Base-by-base conservation (phyloP, 2,888 invertebrate species). In the Antheraea assamensis region DNA sequence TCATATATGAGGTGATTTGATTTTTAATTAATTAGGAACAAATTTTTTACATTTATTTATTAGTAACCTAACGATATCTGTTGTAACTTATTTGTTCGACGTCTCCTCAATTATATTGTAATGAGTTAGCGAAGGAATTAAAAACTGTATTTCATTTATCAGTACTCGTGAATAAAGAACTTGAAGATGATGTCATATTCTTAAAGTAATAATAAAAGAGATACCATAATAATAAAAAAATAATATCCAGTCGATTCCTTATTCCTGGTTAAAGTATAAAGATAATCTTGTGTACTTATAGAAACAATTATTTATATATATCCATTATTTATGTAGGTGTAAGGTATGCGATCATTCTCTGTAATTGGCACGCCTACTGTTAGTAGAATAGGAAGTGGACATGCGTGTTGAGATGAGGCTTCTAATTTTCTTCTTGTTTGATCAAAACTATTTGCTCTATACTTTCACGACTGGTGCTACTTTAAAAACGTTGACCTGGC, bases 401-500 rank as follows among this genome's bases (percentile, higher is more conserved):
- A 58, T 78, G 82, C 80, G 85, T 81, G 79, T 79, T 79, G 79
- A 83, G 83, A 82, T 85, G 85, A 82, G 83, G 85, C 86, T 86
- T 88, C 88, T 87, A 87, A 88, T 91, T 89, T 90, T 87, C 85
- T 79, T 86, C 84, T 85, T 91, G 87, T 92, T 92, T 91, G 90
- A 87, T 86, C 84, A 88, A 84, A 90, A 87, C 86, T 93, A 88
- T 92, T 92, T 92, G 89, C 85, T 88, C 88, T 89, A 84, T 86
- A 91, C 93, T 93, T 93, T 93, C 93, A 88, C 92, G 85, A 87
- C 80, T 88, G 87, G 89, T 87, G 92, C 92, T 92, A 92, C 92
- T 92, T 91, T 90, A 89, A 90, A 93, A 91, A 87, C 91, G 90
- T 90, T 92, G 91, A 92, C 90, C 91, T 88, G 90, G 86, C 88